A percentile compares a stretch with the other conserved stretches of the same genome.
Conservation (phyloP, 2,888 invertebrate species). For the Leucozona laternaria region DNA sequence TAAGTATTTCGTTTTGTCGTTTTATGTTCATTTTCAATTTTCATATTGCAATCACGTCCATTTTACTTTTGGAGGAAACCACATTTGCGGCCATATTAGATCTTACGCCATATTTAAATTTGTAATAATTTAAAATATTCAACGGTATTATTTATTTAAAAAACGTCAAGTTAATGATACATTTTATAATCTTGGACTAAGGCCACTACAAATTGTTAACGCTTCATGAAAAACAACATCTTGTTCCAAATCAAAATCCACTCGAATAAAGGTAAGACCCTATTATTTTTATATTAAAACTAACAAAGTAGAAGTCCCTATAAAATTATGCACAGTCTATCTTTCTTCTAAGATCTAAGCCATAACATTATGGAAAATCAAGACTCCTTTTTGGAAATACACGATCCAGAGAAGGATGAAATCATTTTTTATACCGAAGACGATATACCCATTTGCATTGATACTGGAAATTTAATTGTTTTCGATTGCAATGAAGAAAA, state of each 20-base stretch:
- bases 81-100: not conserved
- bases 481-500: not conserved
- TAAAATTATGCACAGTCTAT: too few species aligned
- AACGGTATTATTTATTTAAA: not conserved
- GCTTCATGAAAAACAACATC: too few species aligned
- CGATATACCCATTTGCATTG: not conserved
- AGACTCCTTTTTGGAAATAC: not conserved
- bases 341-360: not conserved
- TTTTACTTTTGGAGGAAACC: slow-evolving; percentile 2
- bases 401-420: not conserved
- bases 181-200: too few species aligned
- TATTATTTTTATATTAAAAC: too few species aligned
- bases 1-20: too few species aligned
- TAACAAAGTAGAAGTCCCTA: too few species aligned
- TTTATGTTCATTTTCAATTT: too few species aligned
- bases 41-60: not conserved
- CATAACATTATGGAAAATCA: not conserved
- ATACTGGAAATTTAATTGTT: not conserved
- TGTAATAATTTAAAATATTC: not conserved
- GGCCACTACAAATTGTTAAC: too few species aligned
- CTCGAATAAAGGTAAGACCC: too few species aligned
- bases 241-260: too few species aligned
- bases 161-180: too few species aligned
- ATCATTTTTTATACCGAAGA: not conserved
- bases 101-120: slow-evolving; percentile 1